Conservation (phyloP, 2,797 vertebrate species). For the Poeciliopsis gracilis region DNA sequence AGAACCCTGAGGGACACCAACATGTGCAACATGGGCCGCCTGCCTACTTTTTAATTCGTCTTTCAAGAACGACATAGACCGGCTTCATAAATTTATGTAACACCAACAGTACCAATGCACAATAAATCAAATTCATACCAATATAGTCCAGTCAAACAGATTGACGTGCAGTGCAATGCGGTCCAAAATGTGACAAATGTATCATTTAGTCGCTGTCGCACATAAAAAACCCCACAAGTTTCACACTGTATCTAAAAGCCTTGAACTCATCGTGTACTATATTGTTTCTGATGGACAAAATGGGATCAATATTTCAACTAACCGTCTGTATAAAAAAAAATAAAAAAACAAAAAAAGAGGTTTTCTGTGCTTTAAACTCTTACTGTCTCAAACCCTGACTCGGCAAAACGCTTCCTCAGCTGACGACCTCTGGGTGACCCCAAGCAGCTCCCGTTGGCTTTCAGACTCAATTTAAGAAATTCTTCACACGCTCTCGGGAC, state of each 20-base stretch:
- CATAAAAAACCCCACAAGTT: neutral
- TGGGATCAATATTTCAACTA: neutral
- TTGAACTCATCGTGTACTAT: neutral
- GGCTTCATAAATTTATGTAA: neutral
- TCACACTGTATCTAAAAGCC: neutral
- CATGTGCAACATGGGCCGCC: neutral
- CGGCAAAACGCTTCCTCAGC: conserved; percentile 9
- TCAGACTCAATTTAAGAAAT: neutral
- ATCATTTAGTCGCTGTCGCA: neutral
- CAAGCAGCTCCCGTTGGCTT: neutral
- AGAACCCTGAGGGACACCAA: neutral
- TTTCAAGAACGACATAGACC: neutral
- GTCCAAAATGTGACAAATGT: neutral
- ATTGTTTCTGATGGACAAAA: neutral
- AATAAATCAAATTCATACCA: neutral
- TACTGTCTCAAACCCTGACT: conserved; percentile 7
- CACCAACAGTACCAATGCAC: neutral
- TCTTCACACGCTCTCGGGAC: neutral
- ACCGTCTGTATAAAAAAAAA: no score
- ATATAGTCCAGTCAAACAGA: neutral
- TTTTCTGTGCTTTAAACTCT: neutral
- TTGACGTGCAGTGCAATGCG: neutral
- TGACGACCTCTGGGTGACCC: conserved; percentile 3
- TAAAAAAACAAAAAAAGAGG: neutral
- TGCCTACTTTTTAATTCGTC: neutral